Base-by-base conservation (phyloP, 2,888 invertebrate species). In the Dasypolia templi region DNA sequence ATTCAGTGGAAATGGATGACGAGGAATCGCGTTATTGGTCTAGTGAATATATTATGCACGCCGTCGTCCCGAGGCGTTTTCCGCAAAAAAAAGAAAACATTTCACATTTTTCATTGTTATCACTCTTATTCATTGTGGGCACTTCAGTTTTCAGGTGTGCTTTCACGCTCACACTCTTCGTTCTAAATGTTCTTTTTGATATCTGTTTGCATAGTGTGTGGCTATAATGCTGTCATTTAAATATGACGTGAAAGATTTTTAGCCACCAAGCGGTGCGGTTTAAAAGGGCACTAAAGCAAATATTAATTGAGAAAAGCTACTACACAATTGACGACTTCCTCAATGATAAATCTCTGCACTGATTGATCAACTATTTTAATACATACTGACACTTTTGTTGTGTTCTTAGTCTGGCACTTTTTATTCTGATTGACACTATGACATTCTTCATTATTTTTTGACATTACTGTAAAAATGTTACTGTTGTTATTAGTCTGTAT, bases 1-100 rank as follows among this genome's bases (percentile, higher is more conserved):
- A 65, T 69, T 71, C 79, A 72, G 62, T 35, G 22, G 44, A 72
- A 67, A 65, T 63, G 42, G 42, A 59, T 56, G 65, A 59, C 72
- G 59, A 68, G 51, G 62, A 75, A 69, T 76, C 61, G 32, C 62
- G 39, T 83, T 83, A 75, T 75, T 83, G 77, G 75, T 72, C 56
- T 32, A 39, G 63, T 74, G 68, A 80, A 81, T 78, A 63, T 72
- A 81, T 72, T 71, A 83, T 63, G 56, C 73, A 67, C 32, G 51
- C 72, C 55, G 72, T 56, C 39, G 51, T 49, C 22, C 53, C 46
- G 49, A 35, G 19, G 46, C 68, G 29, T 66, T 82, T 69, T 63
- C 71, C 61, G 32, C 68, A 76, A 77, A 81, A 81, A n/a, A 79
- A 69, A 49, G 11, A 62, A 79, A 46, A 51, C 49, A 62, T 66